Evolutionary conservation across 2,888 invertebrate species (phyloP).

Genomic region (Thera britannica): DNA sequence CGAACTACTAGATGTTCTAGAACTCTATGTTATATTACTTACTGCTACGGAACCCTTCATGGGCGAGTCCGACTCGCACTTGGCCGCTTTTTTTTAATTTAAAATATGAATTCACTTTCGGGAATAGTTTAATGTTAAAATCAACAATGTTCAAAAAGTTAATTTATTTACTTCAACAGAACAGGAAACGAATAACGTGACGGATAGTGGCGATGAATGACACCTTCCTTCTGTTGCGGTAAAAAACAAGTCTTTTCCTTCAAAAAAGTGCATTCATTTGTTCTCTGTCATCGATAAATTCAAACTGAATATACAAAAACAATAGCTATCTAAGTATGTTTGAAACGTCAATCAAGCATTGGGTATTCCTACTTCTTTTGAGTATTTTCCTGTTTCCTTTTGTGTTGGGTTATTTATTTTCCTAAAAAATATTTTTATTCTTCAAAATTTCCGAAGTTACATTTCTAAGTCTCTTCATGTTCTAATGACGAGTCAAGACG

Average conservation of each 20-base stretch:
- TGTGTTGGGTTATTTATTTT: background rate
- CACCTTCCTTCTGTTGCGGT: conserved; percentile 75
- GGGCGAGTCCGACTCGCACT: too few species aligned
- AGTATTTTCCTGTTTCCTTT: conserved; percentile 11
- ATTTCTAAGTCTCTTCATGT: conserved; percentile 14
- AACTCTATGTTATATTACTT: too few species aligned
- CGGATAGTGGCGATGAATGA: conserved; percentile 77
- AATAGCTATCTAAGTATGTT: conserved; percentile 11
- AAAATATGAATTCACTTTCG: conserved; percentile 4
- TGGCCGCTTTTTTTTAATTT: too few species aligned
- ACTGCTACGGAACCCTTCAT: too few species aligned
- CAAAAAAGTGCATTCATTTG: conserved; percentile 42
- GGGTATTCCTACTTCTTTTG: background rate
- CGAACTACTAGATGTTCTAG: too few species aligned
- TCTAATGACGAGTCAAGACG: conserved; percentile 45
- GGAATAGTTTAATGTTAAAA: conserved; percentile 47
- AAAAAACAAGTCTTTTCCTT: conserved; percentile 66
- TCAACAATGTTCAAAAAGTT: conserved; percentile 59
- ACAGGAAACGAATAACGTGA: conserved; percentile 76
- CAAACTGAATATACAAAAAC: conserved; percentile 28
- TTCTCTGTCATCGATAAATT: conserved; percentile 43
- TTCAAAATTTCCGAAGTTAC: conserved; percentile 1
- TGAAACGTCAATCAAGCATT: conserved; percentile 24
- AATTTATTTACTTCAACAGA: conserved; percentile 66
- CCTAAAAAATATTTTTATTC: background rate